These are phyloP conservation scores for Megalonaias nervosa DNA, from an alignment of 1,140 invertebrate species.

Conservation along the genomic window DNA sequence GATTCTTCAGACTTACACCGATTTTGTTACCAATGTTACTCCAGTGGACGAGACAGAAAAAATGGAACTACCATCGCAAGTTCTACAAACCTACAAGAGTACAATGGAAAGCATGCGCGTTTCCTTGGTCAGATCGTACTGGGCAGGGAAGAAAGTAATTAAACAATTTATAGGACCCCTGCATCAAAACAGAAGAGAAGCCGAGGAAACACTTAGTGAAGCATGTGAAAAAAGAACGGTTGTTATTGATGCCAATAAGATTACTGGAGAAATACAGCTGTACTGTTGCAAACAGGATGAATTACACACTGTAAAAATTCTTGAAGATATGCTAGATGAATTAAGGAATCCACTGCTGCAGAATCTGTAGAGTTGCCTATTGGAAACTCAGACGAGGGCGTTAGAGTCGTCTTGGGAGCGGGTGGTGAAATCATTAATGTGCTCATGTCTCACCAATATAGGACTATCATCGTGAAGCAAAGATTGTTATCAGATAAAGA, in stretches of 20 bases:
- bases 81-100: conserved; percentile 32
- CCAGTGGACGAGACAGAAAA: conserved; percentile 48
- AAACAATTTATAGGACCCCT: conserved; percentile 48
- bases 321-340: conserved; percentile 23
- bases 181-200: conserved; percentile 38
- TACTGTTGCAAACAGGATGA: conserved; percentile 24
- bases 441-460: conserved; percentile 42
- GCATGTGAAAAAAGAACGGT: conserved; percentile 23
- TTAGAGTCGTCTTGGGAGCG: conserved; percentile 31
- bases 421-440: conserved; percentile 36
- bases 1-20: conserved; percentile 52
- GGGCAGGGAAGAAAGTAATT: conserved; percentile 43
- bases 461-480: conserved; percentile 35
- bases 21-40: conserved; percentile 58
- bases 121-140: conserved; percentile 31
- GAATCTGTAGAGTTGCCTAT: conserved; percentile 38
- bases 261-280: conserved; percentile 43
- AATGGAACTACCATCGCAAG: too few relatives aligned
- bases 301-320: neutral
- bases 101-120: conserved; percentile 30
- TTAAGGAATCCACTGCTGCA: conserved; percentile 20
- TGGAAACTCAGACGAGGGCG: neutral
- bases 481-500: conserved; percentile 5
- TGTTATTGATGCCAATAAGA: conserved; percentile 49
- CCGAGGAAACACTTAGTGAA: conserved; percentile 36